Conservation (phyloP, 92 coral and sea anemone species). For the Zoanthus solanderi region DNA sequence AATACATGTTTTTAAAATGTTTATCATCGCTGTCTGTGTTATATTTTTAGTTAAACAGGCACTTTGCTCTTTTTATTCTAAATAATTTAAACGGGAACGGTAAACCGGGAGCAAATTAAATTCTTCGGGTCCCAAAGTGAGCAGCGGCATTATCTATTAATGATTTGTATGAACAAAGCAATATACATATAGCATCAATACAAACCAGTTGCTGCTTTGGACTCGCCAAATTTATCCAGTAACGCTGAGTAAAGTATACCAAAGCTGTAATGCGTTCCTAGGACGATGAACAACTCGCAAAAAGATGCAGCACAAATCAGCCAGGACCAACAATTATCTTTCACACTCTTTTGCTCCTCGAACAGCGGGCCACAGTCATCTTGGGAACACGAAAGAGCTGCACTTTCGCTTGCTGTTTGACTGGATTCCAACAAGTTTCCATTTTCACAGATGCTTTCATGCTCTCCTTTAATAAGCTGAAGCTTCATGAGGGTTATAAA, state of each 20-base stretch:
- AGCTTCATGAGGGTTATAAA: slow-evolving; percentile 9
- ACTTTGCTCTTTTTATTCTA: no score
- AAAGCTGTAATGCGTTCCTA: slow-evolving; percentile 91
- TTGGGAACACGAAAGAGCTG: not conserved
- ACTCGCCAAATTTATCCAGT: slow-evolving; percentile 81
- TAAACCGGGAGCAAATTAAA: no score
- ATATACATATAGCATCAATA: not conserved
- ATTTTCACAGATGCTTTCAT: slow-evolving; percentile 24
- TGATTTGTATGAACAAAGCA: not conserved
- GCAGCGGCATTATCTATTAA: no score
- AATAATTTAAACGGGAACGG: no score
- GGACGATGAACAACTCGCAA: slow-evolving; percentile 85
- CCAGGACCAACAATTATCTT: slow-evolving; percentile 94
- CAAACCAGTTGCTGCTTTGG: slow-evolving; percentile 91
- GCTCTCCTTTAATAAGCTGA: slow-evolving; percentile 1
- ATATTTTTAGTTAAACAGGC: no score
- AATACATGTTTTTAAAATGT: no score
- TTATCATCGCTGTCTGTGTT: no score
- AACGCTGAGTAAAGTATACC: slow-evolving; percentile 91
- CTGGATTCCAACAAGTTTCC: not conserved
- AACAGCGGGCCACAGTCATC: not conserved
- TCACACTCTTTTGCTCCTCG: slow-evolving; percentile 32
- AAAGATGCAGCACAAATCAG: slow-evolving; percentile 93
- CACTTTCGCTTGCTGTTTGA: not conserved
- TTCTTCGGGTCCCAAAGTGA: no score